A percentile compares a stretch with the other conserved stretches of the same genome.
Evolutionary conservation across 2,113 vertebrate species (phyloP).

Genomic region (Paratilapia polleni): DNA sequence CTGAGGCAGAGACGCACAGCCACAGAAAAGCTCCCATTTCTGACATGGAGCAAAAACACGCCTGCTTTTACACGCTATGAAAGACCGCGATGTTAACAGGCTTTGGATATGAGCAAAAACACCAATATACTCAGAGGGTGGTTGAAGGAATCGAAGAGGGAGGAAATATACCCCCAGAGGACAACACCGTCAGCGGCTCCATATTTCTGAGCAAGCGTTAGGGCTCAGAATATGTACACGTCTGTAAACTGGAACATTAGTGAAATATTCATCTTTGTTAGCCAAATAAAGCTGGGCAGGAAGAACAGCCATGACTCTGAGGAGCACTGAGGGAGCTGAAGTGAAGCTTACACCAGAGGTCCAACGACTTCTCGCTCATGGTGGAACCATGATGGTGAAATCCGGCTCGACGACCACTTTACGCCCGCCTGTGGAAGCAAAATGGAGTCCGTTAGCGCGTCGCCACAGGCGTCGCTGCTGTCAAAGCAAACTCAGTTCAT

Average conservation of each 20-base stretch:
- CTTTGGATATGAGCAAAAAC: too few species aligned
- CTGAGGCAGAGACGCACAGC: not conserved
- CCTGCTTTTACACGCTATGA: not conserved
- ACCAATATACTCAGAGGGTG: too few species aligned
- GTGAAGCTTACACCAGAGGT: constrained; percentile 91
- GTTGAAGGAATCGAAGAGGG: not conserved
- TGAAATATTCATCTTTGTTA: not conserved
- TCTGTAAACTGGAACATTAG: not conserved
- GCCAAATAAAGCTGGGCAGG: not conserved
- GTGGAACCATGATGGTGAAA: constrained; percentile 50
- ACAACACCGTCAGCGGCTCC: too few species aligned
- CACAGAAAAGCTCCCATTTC: not conserved
- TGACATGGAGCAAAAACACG: not conserved
- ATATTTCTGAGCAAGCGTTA: too few species aligned
- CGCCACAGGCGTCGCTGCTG: not conserved
- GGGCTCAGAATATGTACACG: not conserved
- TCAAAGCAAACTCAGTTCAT: not conserved
- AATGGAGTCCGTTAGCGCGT: not conserved
- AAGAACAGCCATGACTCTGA: not conserved
- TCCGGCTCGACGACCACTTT: not conserved
- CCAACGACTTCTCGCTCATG: constrained; percentile 63
- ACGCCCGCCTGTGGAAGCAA: not conserved
- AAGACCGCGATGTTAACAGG: too few species aligned
- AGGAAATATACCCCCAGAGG: too few species aligned
- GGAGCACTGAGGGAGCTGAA: not conserved